Evolutionary conservation across 1,140 invertebrate species (phyloP), one percentile per base, ranked within the genome.

Genomic region (Branchinecta lindahli): DNA sequence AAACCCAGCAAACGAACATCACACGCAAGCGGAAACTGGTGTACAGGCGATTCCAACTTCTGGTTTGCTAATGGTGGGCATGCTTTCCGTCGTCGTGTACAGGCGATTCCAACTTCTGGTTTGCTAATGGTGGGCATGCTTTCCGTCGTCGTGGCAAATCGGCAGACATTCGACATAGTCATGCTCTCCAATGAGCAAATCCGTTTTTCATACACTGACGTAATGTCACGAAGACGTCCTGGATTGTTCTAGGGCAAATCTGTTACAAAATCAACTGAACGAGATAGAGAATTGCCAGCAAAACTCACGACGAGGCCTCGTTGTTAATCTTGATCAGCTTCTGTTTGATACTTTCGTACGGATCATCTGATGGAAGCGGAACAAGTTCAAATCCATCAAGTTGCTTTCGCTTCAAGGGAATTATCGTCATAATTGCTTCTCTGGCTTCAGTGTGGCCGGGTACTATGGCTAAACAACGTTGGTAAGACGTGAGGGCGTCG

Each of bases 391-490:
- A 9, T 33, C 12, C 82, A 73, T 85, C 85, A 68, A 85, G 84
- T 73, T 86, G 84, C 75, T 66, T 69, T 21, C 73, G 15, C 46
- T 75, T 73, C 46, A 70, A 70, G 33, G 83, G 84, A 66, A 86
- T 75, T 45, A 86, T 75, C 70, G 85, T 82, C 74, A 86, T 86
- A 9, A 87, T 75, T 9, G 85, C 84, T 74, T 85, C 85, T 72
- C 85, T 85, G 0, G 90, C 90, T 77, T 92, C 90, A 74, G 90
- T 88, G 78, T 92, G 90, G 75, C 86, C 87, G 0, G 90, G 89
- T 73, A 88, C 86, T 20, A 92, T 85, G 10, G 84, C 83, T 18
- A 92, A 78, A 76, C 89, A 92, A 75, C 88, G 88, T 75, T 88
- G 87, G 74, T 92, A 94, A 0, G 87, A 86, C 72, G 89, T 89